Base-by-base conservation (phyloP, 2,888 invertebrate genomes). In the Ophioninae sp. region DNA sequence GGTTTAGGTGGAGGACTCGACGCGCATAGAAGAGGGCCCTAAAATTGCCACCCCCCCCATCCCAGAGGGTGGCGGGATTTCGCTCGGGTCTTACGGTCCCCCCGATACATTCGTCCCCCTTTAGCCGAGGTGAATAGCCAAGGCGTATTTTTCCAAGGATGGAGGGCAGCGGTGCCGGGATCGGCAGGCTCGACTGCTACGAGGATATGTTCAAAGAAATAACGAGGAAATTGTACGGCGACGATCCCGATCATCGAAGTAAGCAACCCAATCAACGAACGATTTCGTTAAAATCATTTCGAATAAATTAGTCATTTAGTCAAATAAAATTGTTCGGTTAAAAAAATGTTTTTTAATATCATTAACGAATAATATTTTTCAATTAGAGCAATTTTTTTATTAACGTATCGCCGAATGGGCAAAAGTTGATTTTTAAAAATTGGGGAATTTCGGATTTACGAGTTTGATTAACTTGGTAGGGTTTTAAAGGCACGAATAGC, bases 181-280 rank as follows among this genome's bases (percentile, higher is more conserved):
- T 93, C 82, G 91, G 91, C 93, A 94, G 94, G 93, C 94, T 94
- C 92, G 95, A 95, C 93, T 94, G 94, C 92, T 95, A 97, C 94
- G 97, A 97, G 93, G 97, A 97, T 92, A 97, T 97, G 96, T 97
- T 97, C 93, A 97, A 97, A 93, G 98, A 98, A 95, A 97, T 98
- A 91, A 97, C 97, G 85, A 95, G 97, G 93, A 98, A 98, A 94
- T 94, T 98, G 88, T 98, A 97, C 93, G 97, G 97, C 86, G 97
- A 97, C 93, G 97, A 97, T 92, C 93, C 90, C 74, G 92, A 87
- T 92, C 94, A 93, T 79, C 91, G 89, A 91, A 93, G 90, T 91
- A 90, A 88, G 80, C 17, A 20, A 57, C 37, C 30, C 3, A 30
- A 57, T 1, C 30, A 23, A 57, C n/a, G 23, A 37, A 44, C 7